Evolutionary conservation across 1,140 invertebrate genomes (phyloP), one percentile per base, ranked within the genome.

Genomic region (Akabosia matsudoensis): DNA sequence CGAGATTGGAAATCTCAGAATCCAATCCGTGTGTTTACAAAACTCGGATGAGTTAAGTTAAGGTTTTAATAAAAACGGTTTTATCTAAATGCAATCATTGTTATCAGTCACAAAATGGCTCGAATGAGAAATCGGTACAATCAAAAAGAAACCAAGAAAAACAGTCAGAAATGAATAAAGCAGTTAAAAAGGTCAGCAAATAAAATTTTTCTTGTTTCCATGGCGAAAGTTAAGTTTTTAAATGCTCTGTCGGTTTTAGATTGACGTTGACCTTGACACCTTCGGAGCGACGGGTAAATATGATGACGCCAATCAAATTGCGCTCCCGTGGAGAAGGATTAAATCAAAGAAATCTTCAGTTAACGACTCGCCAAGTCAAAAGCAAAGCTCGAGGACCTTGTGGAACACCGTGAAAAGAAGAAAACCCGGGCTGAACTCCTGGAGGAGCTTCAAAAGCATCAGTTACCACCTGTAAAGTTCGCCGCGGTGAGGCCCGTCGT

Each of bases 381-480:
- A 88, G 82, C 88, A 85, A 86, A 88, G 79, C 85, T 97, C 33
- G 90, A 97, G 82, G 92, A 95, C 85, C 89, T 97, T 85, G 88
- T 97, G 0, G 92, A 95, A 72, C 90, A 89, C 75, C 97, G 96
- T 82, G 89, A 93, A 82, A 97, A 96, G 80, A 97, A 97, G 84
- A 88, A 89, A 83, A 90, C 92, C 93, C 88, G 95, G 83, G 88
- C 90, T 64, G 84, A 87, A 33, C 86, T 97, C 18, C 84, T 97
- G 64, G 90, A 93, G 84, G 90, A 91, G 16, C 84, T 97, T 37
- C 86, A 90, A 18, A 87, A 93, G 86, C 91, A 94, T 1, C 93
- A 96, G 88, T 90, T 91, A 24, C 85, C 90, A 1, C 85, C 88
- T 33, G 89, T 92, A 73, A 92, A 95, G 84, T 85, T 95, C 22